A percentile compares a stretch with the other conserved stretches of the same genome.
phyloP scores from a whole-genome alignment of 2,797 vertebrate species.

The Telmatherina bonti region DNA sequence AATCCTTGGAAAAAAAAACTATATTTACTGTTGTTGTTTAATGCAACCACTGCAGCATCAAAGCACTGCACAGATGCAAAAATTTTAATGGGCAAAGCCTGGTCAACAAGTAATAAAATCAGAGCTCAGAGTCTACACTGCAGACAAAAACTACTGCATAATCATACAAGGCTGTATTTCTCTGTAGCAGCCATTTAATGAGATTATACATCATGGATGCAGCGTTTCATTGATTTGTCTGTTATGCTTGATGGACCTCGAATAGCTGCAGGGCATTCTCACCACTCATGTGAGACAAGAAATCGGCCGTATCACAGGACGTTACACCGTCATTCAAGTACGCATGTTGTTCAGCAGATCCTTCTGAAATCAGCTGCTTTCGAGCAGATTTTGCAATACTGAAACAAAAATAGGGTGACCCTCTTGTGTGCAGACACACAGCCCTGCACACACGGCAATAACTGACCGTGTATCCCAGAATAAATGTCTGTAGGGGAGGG shows the following conservation, averaged over 20 bases:
- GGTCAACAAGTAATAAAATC: slow-evolving; percentile 57
- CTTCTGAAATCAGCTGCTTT: slow-evolving; percentile 36
- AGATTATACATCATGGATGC: slow-evolving; percentile 66
- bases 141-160: slow-evolving; percentile 51
- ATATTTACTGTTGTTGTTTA: neutral
- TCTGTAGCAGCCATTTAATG: slow-evolving; percentile 60
- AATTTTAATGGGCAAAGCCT: slow-evolving; percentile 42
- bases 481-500: slow-evolving; percentile 38
- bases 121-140: slow-evolving; percentile 37
- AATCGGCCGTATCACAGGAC: slow-evolving; percentile 45
- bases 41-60: slow-evolving; percentile 38
- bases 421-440: slow-evolving; percentile 25
- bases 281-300: slow-evolving; percentile 52
- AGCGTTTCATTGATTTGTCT: slow-evolving; percentile 70
- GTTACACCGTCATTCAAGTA: slow-evolving; percentile 32
- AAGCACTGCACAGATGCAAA: slow-evolving; percentile 23
- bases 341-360: slow-evolving; percentile 29
- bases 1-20: slow-evolving; percentile 6
- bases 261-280: slow-evolving; percentile 48
- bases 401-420: slow-evolving; percentile 39
- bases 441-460: slow-evolving; percentile 27
- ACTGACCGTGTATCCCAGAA: slow-evolving; percentile 27
- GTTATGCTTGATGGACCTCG: slow-evolving; percentile 57
- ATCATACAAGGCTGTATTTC: slow-evolving; percentile 55
- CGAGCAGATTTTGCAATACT: slow-evolving; percentile 48